phyloP scores from a whole-genome alignment of 2,113 vertebrate genomes.

The Sander lucioperca region DNA sequence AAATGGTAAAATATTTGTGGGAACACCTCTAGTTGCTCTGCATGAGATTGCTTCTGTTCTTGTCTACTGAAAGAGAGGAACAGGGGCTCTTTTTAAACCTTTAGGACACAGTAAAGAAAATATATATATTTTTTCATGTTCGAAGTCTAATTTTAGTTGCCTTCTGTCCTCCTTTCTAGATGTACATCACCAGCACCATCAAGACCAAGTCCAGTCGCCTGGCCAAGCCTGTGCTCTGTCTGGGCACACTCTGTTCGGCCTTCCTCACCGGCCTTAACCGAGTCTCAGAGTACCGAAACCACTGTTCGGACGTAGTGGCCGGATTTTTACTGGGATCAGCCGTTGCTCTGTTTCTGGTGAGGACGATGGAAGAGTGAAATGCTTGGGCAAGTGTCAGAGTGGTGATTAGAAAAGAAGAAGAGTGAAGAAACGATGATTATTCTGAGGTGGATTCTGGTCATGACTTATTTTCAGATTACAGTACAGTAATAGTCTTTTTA shows the following conservation, averaged over 20 bases:
- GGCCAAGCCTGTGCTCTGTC: constrained; percentile 95
- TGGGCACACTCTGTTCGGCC: constrained; percentile 94
- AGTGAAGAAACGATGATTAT: background rate
- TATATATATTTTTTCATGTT: background rate
- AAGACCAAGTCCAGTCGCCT: constrained; percentile 97
- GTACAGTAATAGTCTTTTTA: constrained; percentile 8
- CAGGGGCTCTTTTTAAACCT: background rate
- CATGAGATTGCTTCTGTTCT: background rate
- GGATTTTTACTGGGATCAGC: constrained; percentile 95
- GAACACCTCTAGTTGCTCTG: constrained; percentile 1
- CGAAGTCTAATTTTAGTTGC: background rate
- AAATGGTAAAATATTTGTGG: constrained; percentile 22
- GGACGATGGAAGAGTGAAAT: constrained; percentile 34
- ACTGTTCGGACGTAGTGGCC: constrained; percentile 96
- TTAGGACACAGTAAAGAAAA: background rate
- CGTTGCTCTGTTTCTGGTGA: constrained; percentile 95
- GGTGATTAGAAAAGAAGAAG: background rate
- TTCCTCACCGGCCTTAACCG: constrained; percentile 96
- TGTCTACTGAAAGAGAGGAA: background rate
- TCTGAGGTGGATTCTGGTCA: constrained; percentile 34
- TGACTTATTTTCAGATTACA: constrained; percentile 39
- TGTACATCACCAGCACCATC: constrained; percentile 99
- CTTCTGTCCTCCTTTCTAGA: constrained; percentile 82
- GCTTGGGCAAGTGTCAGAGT: background rate
- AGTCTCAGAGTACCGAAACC: constrained; percentile 97